phyloP scores from a whole-genome alignment of 2,797 vertebrate species.

The Gobionotothen gibberifrons region DNA sequence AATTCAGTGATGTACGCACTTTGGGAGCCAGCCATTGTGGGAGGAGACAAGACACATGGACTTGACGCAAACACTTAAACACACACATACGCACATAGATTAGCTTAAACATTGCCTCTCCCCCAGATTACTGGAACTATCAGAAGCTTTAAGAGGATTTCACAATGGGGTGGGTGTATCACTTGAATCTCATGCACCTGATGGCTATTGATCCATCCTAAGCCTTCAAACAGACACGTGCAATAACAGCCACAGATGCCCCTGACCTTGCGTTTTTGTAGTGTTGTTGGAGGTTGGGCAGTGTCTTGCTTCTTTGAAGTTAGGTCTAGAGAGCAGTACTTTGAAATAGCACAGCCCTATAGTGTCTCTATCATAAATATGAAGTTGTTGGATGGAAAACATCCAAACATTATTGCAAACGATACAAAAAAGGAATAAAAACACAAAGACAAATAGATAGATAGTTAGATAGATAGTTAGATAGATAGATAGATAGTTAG shows the following conservation, averaged over 20 bases:
- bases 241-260: constrained; percentile 24
- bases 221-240: constrained; percentile 47
- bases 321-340: neutral
- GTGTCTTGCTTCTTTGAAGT: neutral
- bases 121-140: constrained; percentile 76
- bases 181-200: constrained; percentile 73
- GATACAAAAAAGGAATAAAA: constrained; percentile 22
- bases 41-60: constrained; percentile 64
- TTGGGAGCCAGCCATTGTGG: constrained; percentile 52
- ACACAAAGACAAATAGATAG: neutral
- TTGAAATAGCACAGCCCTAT: constrained; percentile 13
- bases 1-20: constrained; percentile 53
- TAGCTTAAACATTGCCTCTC: constrained; percentile 48
- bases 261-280: constrained; percentile 34
- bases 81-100: constrained; percentile 23
- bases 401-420: constrained; percentile 18
- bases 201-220: constrained; percentile 73
- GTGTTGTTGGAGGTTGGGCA: neutral
- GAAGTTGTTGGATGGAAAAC: constrained; percentile 10
- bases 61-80: constrained; percentile 46
- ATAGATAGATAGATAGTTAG: too few species aligned
- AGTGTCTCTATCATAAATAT: constrained; percentile 10
- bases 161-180: constrained; percentile 58
- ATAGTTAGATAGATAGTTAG: too few species aligned
- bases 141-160: constrained; percentile 79